Evolutionary conservation across 2,797 vertebrate genomes (phyloP).

Genomic region (Galago senegalensis): DNA sequence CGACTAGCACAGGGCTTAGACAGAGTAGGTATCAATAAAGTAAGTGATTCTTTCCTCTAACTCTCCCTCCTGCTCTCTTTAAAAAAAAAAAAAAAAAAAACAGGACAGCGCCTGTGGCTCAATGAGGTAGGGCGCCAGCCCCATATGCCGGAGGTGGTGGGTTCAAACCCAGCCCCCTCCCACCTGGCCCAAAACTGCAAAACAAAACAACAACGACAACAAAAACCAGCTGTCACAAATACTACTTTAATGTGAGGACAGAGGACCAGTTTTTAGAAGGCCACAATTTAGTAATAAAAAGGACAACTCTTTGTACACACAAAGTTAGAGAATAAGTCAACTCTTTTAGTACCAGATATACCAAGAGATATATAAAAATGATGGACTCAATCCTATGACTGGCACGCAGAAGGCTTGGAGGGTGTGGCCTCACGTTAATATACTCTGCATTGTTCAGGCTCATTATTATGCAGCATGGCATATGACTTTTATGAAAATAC

Average conservation of each 20-base stretch:
- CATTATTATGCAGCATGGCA: conserved; percentile 22
- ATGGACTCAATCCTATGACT: conserved; percentile 21
- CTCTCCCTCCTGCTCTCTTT: background rate
- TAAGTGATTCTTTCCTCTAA: background rate
- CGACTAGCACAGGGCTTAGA: background rate
- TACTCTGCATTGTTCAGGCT: conserved; percentile 41
- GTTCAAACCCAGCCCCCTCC: too few relatives aligned
- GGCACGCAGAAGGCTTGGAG: background rate
- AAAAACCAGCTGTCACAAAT: background rate
- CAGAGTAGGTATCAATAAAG: background rate
- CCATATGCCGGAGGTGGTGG: too few relatives aligned
- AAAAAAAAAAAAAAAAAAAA: background rate
- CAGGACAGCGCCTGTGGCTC: too few relatives aligned
- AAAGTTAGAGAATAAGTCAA: background rate
- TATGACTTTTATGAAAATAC: conserved; percentile 35
- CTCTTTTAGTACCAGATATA: conserved; percentile 30
- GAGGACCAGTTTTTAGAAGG: conserved; percentile 46
- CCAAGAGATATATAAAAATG: conserved; percentile 4
- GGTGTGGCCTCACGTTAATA: conserved; percentile 31
- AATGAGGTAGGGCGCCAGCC: too few relatives aligned
- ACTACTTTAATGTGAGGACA: background rate
- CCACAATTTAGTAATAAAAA: conserved; percentile 19
- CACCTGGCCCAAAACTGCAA: too few relatives aligned
- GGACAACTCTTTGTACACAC: background rate
- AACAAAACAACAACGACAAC: too few relatives aligned